Conservation (phyloP, 2,797 vertebrate species). For the Oreonectes daqikongensis region DNA sequence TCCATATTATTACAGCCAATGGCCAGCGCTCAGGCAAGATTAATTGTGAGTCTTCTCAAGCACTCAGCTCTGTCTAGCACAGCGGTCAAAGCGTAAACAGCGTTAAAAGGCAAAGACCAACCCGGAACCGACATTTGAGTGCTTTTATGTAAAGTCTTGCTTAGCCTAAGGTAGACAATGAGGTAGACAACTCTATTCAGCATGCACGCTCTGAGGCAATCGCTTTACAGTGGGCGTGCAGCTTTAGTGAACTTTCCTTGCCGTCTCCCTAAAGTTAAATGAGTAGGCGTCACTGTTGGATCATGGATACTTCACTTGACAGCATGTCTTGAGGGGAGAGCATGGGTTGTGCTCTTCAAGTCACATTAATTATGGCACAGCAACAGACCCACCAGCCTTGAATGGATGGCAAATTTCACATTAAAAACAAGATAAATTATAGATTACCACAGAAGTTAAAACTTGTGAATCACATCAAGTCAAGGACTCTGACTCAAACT, state of each 20-base stretch:
- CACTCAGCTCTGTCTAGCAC: conserved; percentile 38
- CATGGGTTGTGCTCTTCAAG: conserved; percentile 52
- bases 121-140: conserved; percentile 12
- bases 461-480: conserved; percentile 52
- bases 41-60: conserved; percentile 56
- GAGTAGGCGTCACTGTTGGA: conserved; percentile 49
- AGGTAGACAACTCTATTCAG: conserved; percentile 2
- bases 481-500: conserved; percentile 48
- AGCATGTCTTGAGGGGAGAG: conserved; percentile 45
- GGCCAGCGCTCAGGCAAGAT: conserved; percentile 46
- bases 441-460: conserved; percentile 35
- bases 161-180: background rate
- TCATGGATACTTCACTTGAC: conserved; percentile 50
- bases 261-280: conserved; percentile 42
- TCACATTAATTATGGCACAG: conserved; percentile 59
- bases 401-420: conserved; percentile 32
- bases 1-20: conserved; percentile 41
- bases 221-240: conserved; percentile 28
- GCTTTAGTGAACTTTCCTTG: conserved; percentile 36
- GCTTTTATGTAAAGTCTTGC: conserved; percentile 23
- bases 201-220: conserved; percentile 12
- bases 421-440: conserved; percentile 50
- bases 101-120: conserved; percentile 53
- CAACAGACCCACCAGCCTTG: conserved; percentile 37
- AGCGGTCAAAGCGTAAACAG: conserved; percentile 38